Conservation (phyloP, 2,113 vertebrate genomes). For the Bubalus kerabau region DNA sequence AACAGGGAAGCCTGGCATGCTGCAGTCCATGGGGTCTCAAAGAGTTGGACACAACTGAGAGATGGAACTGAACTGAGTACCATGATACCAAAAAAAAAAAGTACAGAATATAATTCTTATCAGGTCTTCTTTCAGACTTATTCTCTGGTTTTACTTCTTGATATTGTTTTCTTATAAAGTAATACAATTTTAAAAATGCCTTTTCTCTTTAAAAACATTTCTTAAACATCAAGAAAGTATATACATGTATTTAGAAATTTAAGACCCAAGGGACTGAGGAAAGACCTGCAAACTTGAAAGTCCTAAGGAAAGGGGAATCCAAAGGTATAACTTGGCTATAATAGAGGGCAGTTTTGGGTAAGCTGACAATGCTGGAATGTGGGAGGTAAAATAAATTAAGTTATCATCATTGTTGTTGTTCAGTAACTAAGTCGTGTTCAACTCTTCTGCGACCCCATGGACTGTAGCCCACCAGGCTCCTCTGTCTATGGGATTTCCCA, state of each 20-base stretch:
- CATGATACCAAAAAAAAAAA: background rate
- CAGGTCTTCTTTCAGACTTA: background rate
- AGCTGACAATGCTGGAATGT: background rate
- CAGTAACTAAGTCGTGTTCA: background rate
- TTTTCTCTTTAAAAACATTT: background rate
- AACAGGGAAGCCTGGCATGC: background rate
- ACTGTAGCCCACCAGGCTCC: background rate
- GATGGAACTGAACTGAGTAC: background rate
- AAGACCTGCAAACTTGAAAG: background rate
- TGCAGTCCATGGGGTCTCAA: background rate
- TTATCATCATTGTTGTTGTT: background rate
- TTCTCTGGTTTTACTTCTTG: background rate
- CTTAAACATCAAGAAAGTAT: background rate
- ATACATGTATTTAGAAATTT: background rate
- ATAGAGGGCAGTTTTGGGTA: background rate
- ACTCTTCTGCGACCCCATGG: background rate
- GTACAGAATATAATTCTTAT: background rate
- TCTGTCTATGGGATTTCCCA: background rate
- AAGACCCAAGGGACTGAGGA: background rate
- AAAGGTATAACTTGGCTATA: background rate
- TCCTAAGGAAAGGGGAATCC: background rate
- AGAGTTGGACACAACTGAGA: fast-evolving
- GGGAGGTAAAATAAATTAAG: background rate
- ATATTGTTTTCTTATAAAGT: background rate
- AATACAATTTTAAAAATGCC: background rate